Percentiles rank a stretch among this genome's conserved stretches.
phyloP scores from a whole-genome alignment of 1,140 invertebrate genomes.

The Neotoxoptera formosana region DNA sequence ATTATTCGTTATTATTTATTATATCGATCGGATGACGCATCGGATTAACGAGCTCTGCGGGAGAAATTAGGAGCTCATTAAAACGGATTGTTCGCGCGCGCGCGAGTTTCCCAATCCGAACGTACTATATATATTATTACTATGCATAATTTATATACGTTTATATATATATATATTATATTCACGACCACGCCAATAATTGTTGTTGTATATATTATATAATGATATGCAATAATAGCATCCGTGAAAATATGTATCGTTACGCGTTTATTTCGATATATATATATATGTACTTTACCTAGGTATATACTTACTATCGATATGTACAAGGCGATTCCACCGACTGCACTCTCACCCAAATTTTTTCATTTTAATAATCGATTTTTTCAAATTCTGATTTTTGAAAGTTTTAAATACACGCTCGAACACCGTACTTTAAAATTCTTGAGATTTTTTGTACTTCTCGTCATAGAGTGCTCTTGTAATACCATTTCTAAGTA shows the following conservation, averaged over 20 bases:
- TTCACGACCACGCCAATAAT: neutral
- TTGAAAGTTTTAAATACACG: too few species aligned
- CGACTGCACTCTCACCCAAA: too few species aligned
- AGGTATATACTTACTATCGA: neutral
- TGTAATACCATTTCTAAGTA: too few species aligned
- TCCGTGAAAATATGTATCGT: neutral
- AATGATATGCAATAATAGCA: neutral
- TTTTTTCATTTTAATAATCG: too few species aligned
- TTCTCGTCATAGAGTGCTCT: too few species aligned
- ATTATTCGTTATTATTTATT: neutral
- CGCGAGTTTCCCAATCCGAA: neutral
- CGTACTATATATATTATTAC: too few species aligned
- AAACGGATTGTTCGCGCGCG: neutral
- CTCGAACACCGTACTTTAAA: too few species aligned
- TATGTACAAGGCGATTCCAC: neutral
- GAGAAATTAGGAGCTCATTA: conserved; percentile 28
- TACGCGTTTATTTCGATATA: neutral
- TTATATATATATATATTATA: neutral
- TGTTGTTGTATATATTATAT: neutral
- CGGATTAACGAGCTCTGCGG: neutral
- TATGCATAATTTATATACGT: neutral
- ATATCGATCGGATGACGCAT: neutral
- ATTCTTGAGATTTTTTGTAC: too few species aligned
- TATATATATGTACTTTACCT: too few species aligned
- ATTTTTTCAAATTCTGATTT: too few species aligned